These are phyloP conservation scores for Haemorhous mexicanus DNA, from an alignment of 2,113 vertebrate species.

Conservation along the genomic window DNA sequence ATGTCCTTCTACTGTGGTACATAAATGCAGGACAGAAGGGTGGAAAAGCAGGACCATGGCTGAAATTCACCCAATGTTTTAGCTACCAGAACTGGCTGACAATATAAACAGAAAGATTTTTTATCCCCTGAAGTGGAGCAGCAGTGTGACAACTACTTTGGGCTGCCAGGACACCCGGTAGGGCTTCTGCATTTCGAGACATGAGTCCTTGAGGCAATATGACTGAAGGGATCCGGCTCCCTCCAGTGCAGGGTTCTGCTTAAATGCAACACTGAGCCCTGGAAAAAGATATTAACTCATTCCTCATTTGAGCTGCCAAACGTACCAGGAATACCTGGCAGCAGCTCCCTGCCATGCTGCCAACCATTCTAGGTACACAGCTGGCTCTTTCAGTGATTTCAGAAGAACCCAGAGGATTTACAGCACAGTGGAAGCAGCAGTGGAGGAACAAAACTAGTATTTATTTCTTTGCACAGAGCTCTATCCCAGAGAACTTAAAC, in stretches of 20 bases:
- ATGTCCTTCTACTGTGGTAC: neutral
- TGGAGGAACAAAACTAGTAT: neutral
- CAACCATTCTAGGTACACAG: slow-evolving; percentile 43
- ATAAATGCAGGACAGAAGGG: neutral
- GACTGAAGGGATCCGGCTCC: neutral
- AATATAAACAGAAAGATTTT: neutral
- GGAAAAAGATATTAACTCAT: slow-evolving; percentile 60
- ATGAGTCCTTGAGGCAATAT: slow-evolving; percentile 41
- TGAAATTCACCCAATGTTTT: neutral
- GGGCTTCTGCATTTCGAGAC: slow-evolving; percentile 15
- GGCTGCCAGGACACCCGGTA: slow-evolving; percentile 25
- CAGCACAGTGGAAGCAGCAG: slow-evolving; percentile 21
- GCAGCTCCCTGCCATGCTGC: slow-evolving; percentile 20
- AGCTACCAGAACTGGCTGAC: neutral
- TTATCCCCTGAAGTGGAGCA: slow-evolving; percentile 20
- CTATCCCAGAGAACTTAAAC: neutral
- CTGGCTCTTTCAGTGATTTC: slow-evolving; percentile 2
- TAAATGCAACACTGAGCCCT: slow-evolving; percentile 43
- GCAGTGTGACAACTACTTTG: neutral
- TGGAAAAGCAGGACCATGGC: neutral
- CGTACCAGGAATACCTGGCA: slow-evolving; percentile 29
- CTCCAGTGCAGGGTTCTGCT: slow-evolving; percentile 20
- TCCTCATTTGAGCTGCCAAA: slow-evolving; percentile 50
- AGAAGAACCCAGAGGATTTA: slow-evolving; percentile 16
- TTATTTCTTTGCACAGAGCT: neutral